A percentile compares a stretch with the other conserved stretches of the same genome.
Conservation (phyloP, 2,797 vertebrate genomes). For the Passerculus sandwichensis region DNA sequence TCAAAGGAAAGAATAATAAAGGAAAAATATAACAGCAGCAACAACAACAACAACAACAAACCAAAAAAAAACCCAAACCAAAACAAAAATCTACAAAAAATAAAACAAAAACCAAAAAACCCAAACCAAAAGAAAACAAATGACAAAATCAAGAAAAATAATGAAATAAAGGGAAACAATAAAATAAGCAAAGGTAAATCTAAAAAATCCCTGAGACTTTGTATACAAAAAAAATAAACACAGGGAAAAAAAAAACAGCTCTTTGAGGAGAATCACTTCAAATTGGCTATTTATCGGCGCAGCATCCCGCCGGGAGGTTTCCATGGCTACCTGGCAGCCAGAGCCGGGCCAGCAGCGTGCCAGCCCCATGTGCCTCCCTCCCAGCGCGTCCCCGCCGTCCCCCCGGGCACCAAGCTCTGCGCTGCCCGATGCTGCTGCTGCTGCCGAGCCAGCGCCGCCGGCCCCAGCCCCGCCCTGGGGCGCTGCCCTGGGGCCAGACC, state of each 20-base stretch:
- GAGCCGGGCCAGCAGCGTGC: background rate
- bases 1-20: background rate
- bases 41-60: background rate
- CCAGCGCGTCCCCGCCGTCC: background rate
- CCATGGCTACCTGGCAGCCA: slow-evolving; percentile 71
- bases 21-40: no score
- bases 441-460: accelerated
- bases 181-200: background rate
- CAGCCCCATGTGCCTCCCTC: background rate
- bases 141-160: background rate
- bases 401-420: background rate
- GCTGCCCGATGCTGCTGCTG: background rate
- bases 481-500: background rate
- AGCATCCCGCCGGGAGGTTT: slow-evolving; percentile 62
- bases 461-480: accelerated
- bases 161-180: background rate
- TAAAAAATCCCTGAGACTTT: background rate
- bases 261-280: slow-evolving; percentile 19
- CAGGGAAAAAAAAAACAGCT: background rate
- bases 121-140: background rate
- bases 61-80: background rate
- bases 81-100: background rate
- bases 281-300: slow-evolving; percentile 29
- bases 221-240: background rate
- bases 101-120: background rate